Percentiles rank a stretch among this genome's conserved stretches.
Conservation (phyloP, 2,797 vertebrate species). For the Crax fasciolata region DNA sequence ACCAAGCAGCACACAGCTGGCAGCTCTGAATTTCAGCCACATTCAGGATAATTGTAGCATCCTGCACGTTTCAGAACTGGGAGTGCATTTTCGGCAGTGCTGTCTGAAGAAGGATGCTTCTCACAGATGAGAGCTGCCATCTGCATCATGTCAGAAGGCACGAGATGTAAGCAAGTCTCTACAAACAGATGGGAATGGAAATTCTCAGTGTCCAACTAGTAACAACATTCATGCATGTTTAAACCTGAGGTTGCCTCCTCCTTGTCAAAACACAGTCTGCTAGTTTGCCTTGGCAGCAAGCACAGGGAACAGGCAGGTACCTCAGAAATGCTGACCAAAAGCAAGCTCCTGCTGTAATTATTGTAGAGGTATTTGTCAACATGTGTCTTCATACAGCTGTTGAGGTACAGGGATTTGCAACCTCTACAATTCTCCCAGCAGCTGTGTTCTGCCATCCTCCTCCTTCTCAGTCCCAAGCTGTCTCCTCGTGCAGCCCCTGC, state of each 20-base stretch:
- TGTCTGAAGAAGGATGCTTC: background rate
- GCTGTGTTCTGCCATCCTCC: background rate
- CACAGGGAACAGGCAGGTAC: background rate
- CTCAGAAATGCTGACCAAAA: background rate
- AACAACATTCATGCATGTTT: accelerated
- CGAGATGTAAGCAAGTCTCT: background rate
- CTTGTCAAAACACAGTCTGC: background rate
- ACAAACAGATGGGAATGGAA: accelerated
- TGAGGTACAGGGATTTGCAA: background rate
- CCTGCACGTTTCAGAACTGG: background rate
- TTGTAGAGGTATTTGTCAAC: background rate
- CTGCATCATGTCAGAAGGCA: background rate
- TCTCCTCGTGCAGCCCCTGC: background rate
- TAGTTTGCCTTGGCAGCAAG: background rate
- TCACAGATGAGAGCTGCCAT: background rate
- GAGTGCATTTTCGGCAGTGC: background rate
- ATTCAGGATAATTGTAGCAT: accelerated
- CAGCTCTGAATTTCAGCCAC: background rate
- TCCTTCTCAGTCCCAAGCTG: background rate
- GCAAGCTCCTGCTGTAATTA: accelerated
- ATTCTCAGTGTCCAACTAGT: background rate
- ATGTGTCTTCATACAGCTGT: background rate
- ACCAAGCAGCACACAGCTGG: accelerated
- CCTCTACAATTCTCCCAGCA: background rate
- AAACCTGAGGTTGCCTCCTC: background rate